A percentile compares a stretch with the other conserved stretches of the same genome.
These are phyloP conservation scores for Lontra canadensis DNA, from an alignment of 2,113 vertebrate species.

Conservation along the genomic window DNA sequence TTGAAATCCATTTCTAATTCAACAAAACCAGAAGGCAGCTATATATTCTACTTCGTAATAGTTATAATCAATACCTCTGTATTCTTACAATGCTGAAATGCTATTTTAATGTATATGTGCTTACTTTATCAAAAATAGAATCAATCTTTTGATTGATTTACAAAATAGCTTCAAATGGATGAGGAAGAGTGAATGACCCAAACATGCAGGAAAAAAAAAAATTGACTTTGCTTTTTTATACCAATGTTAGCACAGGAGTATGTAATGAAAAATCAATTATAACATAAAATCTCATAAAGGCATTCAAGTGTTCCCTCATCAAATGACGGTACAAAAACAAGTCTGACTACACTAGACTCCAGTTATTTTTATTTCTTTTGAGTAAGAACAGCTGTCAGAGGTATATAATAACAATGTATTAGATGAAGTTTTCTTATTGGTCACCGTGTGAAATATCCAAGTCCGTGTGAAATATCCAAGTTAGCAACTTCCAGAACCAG, in stretches of 20 bases:
- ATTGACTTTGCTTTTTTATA: conserved; percentile 52
- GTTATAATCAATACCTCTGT: conserved; percentile 29
- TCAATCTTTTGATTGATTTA: conserved; percentile 42
- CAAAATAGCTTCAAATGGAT: conserved; percentile 47
- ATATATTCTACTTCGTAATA: background rate
- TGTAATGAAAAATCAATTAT: conserved; percentile 70
- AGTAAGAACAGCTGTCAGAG: background rate
- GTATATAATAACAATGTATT: background rate
- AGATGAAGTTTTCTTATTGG: background rate
- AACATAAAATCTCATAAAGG: conserved; percentile 56
- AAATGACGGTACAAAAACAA: conserved; percentile 21
- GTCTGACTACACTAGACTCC: background rate
- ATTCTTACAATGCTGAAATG: conserved; percentile 11
- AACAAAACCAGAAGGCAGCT: background rate
- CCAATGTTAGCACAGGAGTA: background rate
- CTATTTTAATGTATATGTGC: conserved; percentile 51
- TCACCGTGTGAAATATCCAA: background rate
- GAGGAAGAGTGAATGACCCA: background rate
- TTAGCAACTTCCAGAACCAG: background rate
- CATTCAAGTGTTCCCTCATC: conserved; percentile 32
- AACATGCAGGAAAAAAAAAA: conserved; percentile 1
- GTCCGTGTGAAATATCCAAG: background rate
- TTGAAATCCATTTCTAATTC: conserved; percentile 34
- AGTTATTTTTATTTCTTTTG: conserved; percentile 34
- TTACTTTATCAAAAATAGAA: conserved; percentile 62